phyloP scores from a whole-genome alignment of 2,797 vertebrate species.

The Antrozous pallidus region DNA sequence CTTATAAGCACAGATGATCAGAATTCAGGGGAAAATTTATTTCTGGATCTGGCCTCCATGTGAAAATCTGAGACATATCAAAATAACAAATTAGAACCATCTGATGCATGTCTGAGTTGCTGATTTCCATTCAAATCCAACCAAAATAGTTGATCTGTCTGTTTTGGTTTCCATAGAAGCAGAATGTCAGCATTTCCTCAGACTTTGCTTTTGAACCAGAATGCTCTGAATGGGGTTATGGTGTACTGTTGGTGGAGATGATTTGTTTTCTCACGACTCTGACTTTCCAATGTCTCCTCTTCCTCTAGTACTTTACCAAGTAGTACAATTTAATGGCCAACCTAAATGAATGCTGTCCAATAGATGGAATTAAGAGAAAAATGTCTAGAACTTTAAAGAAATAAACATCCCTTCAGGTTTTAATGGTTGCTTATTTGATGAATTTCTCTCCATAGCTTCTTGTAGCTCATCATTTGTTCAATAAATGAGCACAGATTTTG shows the following conservation, averaged over 20 bases:
- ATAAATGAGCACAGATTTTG: neutral
- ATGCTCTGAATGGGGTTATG: constrained; percentile 51
- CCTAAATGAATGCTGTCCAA: neutral
- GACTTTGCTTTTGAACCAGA: constrained; percentile 42
- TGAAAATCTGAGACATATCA: constrained; percentile 52
- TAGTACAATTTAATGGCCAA: constrained; percentile 35
- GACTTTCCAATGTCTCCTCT: constrained; percentile 50
- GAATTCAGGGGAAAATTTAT: constrained; percentile 44
- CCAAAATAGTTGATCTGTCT: constrained; percentile 56
- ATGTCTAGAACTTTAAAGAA: constrained; percentile 53
- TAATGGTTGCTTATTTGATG: constrained; percentile 29
- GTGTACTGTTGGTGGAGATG: constrained; percentile 45
- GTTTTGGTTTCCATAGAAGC: constrained; percentile 63
- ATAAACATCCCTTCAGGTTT: constrained; percentile 28
- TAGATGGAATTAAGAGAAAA: constrained; percentile 24
- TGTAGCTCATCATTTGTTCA: neutral
- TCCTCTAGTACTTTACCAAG: constrained; percentile 36
- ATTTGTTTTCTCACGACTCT: constrained; percentile 67
- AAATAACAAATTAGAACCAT: constrained; percentile 63
- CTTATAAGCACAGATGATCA: constrained; percentile 5
- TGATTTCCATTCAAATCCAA: constrained; percentile 56
- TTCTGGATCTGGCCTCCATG: constrained; percentile 22
- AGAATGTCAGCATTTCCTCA: constrained; percentile 56
- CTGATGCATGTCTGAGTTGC: constrained; percentile 38
- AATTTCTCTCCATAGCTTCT: neutral